phyloP scores from a whole-genome alignment of 92 coral and sea anemone genomes.

The Muricea muricata region DNA sequence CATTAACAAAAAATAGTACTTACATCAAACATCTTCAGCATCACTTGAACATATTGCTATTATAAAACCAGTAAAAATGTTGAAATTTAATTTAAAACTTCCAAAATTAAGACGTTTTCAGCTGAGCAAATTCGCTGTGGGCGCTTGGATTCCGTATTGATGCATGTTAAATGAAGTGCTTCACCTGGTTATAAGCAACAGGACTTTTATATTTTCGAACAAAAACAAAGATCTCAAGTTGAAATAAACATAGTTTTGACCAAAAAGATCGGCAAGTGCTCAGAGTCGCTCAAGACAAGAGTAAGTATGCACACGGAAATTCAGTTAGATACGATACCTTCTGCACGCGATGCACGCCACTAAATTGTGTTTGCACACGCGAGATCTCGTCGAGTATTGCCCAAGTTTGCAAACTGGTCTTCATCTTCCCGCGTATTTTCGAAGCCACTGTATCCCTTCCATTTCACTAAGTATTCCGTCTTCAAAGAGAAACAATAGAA shows the following conservation, averaged over 20 bases:
- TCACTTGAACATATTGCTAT: background rate
- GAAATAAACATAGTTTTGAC: no score
- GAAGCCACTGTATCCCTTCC: background rate
- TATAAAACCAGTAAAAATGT: background rate
- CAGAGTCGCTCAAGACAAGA: no score
- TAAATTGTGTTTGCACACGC: background rate
- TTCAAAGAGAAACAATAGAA: no score
- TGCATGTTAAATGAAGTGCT: background rate
- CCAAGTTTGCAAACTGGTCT: background rate
- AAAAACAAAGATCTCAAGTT: background rate
- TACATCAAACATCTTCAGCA: background rate
- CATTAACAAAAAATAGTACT: background rate
- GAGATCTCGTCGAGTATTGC: slow-evolving; percentile 1
- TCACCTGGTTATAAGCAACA: background rate
- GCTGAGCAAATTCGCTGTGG: background rate
- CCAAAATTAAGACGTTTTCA: background rate
- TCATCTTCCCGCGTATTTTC: background rate
- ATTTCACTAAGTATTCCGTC: background rate
- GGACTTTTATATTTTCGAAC: background rate
- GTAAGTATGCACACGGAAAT: no score
- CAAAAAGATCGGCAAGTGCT: no score
- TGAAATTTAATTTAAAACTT: background rate
- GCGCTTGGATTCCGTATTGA: slow-evolving; percentile 1
- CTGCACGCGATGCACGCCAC: slow-evolving; percentile 4
- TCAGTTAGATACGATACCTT: background rate